Conservation (phyloP, 2,797 vertebrate genomes). For the Acrocephalus scirpaceus region DNA sequence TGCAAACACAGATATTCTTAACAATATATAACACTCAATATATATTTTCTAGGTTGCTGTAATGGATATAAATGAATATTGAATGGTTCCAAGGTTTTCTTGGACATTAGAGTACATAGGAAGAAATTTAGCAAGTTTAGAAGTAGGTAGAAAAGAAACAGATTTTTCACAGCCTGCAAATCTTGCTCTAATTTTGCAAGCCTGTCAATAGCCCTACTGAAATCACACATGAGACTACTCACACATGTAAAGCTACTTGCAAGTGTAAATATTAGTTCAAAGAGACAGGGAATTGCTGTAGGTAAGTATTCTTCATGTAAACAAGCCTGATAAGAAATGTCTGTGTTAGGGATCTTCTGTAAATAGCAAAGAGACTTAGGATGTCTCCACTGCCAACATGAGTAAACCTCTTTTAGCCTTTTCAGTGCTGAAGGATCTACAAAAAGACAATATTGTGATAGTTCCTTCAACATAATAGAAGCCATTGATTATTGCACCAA, state of each 20-base stretch:
- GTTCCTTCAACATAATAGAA: not conserved
- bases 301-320: conserved; percentile 21
- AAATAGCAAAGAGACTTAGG: conserved; percentile 37
- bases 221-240: not conserved
- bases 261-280: conserved; percentile 24
- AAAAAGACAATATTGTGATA: not conserved
- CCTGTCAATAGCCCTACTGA: not conserved
- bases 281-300: not conserved
- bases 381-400: not conserved
- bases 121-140: not conserved
- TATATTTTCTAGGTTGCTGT: not conserved
- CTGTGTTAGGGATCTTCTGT: not conserved
- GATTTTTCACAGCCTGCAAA: not conserved
- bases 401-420: conserved; percentile 1
- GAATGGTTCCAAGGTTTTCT: not conserved
- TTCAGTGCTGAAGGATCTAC: not conserved
- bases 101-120: not conserved
- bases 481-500: not conserved
- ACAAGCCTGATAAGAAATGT: not conserved
- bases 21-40: not conserved
- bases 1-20: conserved; percentile 4
- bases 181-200: not conserved
- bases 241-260: conserved; percentile 2
- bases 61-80: not conserved
- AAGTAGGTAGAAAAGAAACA: not conserved